These are phyloP conservation scores for Spinibarbus caldwelli DNA, from an alignment of 2,797 vertebrate species.

Conservation along the genomic window DNA sequence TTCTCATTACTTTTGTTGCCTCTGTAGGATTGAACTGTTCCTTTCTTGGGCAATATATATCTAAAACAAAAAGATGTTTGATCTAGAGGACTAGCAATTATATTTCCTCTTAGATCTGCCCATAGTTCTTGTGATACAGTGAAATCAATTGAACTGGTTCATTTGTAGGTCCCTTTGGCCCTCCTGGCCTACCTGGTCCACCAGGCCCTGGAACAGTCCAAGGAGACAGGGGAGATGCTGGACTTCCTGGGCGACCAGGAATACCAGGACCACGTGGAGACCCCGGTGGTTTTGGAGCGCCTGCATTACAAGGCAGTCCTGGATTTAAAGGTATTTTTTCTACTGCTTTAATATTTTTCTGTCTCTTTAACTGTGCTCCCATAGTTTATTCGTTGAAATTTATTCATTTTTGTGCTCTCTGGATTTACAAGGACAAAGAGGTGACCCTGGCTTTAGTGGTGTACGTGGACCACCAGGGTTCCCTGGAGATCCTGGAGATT, in stretches of 20 bases:
- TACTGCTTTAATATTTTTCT: neutral
- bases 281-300: constrained; percentile 72
- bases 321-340: constrained; percentile 86
- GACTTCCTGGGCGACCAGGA: constrained; percentile 83
- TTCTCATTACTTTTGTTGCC: neutral
- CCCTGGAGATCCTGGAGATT: constrained; percentile 82
- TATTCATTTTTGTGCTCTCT: neutral
- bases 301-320: constrained; percentile 78
- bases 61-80: neutral
- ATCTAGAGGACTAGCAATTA: neutral
- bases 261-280: constrained; percentile 82
- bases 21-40: neutral
- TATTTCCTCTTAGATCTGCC: neutral
- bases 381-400: neutral
- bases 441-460: constrained; percentile 84
- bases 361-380: neutral
- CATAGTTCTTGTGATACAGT: neutral
- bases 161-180: constrained; percentile 80
- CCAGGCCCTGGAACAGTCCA: constrained; percentile 87
- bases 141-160: neutral
- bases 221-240: constrained; percentile 85
- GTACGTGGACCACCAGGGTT: constrained; percentile 81
- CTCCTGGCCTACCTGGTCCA: constrained; percentile 81
- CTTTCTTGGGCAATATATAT: neutral
- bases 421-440: constrained; percentile 78